These are phyloP conservation scores for Mus spretus DNA, from an alignment of 2,797 vertebrate species.

Conservation along the genomic window DNA sequence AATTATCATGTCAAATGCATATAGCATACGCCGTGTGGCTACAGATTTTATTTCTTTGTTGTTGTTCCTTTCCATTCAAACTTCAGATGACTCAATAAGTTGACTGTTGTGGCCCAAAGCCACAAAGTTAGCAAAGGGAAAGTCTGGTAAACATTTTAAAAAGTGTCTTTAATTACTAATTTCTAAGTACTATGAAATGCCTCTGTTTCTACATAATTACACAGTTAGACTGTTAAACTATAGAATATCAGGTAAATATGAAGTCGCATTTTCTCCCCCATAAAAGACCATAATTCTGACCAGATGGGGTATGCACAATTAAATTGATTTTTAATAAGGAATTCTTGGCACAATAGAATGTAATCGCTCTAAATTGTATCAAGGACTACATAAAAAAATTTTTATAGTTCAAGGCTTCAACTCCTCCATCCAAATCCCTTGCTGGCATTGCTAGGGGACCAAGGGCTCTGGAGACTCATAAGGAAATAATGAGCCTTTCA, in stretches of 20 bases:
- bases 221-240: conserved; percentile 31
- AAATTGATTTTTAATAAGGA: conserved; percentile 85
- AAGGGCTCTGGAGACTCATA: conserved; percentile 74
- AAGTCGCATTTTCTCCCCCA: conserved; percentile 11
- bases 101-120: conserved; percentile 27
- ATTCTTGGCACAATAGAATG: conserved; percentile 82
- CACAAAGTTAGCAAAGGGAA: conserved; percentile 38
- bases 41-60: conserved; percentile 26
- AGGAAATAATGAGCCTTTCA: conserved; percentile 81
- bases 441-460: conserved; percentile 57
- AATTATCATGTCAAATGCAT: conserved; percentile 52
- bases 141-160: conserved; percentile 66
- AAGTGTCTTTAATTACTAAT: conserved; percentile 56
- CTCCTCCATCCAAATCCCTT: conserved; percentile 69
- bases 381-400: conserved; percentile 76
- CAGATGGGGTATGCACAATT: conserved; percentile 82
- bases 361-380: conserved; percentile 82
- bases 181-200: conserved; percentile 62
- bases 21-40: neutral
- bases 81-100: conserved; percentile 32
- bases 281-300: conserved; percentile 79
- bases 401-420: conserved; percentile 81
- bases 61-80: conserved; percentile 68
- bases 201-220: conserved; percentile 67
- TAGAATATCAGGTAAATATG: conserved; percentile 74